These are phyloP conservation scores for Vesta saturnalis DNA, from an alignment of 2,888 invertebrate species.

Conservation along the genomic window DNA sequence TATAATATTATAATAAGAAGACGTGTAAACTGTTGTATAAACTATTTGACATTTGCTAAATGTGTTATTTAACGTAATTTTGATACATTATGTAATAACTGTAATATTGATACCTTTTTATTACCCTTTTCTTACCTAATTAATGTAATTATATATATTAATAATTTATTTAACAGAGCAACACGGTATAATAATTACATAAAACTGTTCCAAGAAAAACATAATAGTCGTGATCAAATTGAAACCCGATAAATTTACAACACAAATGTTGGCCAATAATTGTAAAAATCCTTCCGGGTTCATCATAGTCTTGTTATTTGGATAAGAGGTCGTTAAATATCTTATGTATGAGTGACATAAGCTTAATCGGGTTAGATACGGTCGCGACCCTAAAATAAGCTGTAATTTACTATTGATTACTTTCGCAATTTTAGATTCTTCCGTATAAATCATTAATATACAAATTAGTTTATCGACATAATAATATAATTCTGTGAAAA, in stretches of 20 bases:
- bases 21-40: too few relatives aligned
- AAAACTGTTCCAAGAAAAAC: too few relatives aligned
- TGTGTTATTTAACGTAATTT: too few relatives aligned
- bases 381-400: not conserved
- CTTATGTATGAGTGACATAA: not conserved
- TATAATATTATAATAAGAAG: too few relatives aligned
- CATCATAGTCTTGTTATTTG: not conserved
- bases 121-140: too few relatives aligned
- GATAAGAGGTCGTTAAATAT: not conserved
- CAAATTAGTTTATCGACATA: not conserved
- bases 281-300: not conserved
- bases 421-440: slow-evolving; percentile 3
- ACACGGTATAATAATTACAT: too few relatives aligned
- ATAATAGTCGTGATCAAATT: not conserved
- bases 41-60: too few relatives aligned
- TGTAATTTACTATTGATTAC: slow-evolving; percentile 2
- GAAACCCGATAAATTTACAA: not conserved
- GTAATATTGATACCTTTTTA: too few relatives aligned
- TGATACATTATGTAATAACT: too few relatives aligned
- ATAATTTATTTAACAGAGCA: too few relatives aligned
- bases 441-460: not conserved
- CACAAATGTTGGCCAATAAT: not conserved
- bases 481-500: not conserved
- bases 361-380: not conserved
- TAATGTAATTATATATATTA: too few relatives aligned